Conservation (phyloP, 2,888 invertebrate species). For the Eupithecia dodoneata region DNA sequence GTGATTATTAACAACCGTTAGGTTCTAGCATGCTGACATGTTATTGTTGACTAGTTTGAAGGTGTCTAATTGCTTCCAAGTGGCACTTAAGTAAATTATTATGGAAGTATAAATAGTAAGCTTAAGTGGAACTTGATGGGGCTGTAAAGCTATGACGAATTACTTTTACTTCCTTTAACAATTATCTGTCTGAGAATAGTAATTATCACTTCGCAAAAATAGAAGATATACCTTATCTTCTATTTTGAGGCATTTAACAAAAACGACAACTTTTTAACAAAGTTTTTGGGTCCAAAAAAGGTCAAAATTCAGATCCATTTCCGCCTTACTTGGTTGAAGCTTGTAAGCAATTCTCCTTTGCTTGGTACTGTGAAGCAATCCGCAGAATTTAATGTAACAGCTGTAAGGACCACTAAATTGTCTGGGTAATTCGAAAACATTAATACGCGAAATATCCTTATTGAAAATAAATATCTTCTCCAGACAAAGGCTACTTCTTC, state of each 20-base stretch:
- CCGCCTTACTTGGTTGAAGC: neutral
- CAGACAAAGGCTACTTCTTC: slow-evolving; percentile 92
- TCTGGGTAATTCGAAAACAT: neutral
- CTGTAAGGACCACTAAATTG: neutral
- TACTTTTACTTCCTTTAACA: slow-evolving; percentile 8
- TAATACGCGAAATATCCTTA: neutral
- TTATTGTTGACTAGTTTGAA: slow-evolving; percentile 28
- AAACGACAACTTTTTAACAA: neutral
- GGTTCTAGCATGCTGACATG: slow-evolving; percentile 36
- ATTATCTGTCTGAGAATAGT: slow-evolving; percentile 1
- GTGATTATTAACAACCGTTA: slow-evolving; percentile 32
- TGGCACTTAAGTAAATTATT: slow-evolving; percentile 26
- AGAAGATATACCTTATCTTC: neutral
- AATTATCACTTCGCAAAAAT: neutral
- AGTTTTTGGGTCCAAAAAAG: neutral
- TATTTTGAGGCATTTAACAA: neutral
- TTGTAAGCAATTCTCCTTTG: neutral
- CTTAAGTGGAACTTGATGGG: slow-evolving; percentile 25
- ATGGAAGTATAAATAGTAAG: slow-evolving; percentile 7
- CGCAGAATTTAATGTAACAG: neutral
- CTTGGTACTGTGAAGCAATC: neutral
- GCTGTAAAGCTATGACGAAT: slow-evolving; percentile 12
- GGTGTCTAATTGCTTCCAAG: slow-evolving; percentile 30
- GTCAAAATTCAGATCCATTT: neutral
- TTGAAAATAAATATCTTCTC: neutral